Evolutionary conservation across 1,140 invertebrate species (phyloP).

Genomic region (Dreissena polymorpha): DNA sequence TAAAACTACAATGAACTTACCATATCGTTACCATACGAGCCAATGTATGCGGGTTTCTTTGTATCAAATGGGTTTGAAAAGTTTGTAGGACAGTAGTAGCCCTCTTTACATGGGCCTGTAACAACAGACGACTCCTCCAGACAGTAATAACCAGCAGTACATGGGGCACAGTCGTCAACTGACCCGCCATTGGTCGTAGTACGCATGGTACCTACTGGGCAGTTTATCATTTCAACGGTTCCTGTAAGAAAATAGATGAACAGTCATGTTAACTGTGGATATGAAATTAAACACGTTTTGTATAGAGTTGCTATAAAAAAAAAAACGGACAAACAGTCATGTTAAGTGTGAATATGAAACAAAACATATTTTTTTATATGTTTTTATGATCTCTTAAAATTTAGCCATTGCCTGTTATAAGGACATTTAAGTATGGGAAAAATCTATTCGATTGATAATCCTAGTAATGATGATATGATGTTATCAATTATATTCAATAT

Average conservation of each 20-base stretch:
- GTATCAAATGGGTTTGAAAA: conserved; percentile 70
- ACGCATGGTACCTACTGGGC: conserved; percentile 75
- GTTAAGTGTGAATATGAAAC: too few species aligned
- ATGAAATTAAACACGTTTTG: too few species aligned
- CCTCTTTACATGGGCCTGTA: conserved; percentile 68
- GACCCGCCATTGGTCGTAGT: conserved; percentile 62
- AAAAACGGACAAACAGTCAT: background rate
- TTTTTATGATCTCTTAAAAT: too few species aligned
- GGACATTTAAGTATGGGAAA: too few species aligned
- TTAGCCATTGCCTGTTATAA: too few species aligned
- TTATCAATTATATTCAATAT: too few species aligned
- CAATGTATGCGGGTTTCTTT: conserved; percentile 65
- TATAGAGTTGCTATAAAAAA: too few species aligned
- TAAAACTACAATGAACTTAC: conserved; percentile 52
- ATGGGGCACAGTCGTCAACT: conserved; percentile 71
- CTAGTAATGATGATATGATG: too few species aligned
- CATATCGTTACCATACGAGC: conserved; percentile 72
- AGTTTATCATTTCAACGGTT: conserved; percentile 73
- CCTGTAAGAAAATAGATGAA: conserved; percentile 54
- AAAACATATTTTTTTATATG: too few species aligned
- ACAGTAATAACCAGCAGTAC: conserved; percentile 75
- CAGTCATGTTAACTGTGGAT: too few species aligned
- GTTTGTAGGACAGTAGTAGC: conserved; percentile 75
- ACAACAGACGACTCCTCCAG: conserved; percentile 64
- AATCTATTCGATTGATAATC: too few species aligned